Conservation (phyloP, 2,797 vertebrate genomes). For the Gorsachius magnificus region DNA sequence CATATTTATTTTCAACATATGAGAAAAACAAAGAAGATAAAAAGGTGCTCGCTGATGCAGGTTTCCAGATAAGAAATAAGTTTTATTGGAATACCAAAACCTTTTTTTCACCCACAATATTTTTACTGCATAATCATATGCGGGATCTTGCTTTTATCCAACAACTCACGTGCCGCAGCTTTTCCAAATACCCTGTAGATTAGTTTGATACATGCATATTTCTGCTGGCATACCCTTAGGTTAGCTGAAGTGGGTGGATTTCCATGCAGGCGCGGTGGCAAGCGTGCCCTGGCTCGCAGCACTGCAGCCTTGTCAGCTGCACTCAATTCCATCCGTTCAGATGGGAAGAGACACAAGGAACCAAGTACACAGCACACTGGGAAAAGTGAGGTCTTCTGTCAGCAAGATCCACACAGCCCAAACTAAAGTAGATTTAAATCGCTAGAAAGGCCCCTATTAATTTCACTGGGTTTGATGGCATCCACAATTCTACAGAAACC, state of each 20-base stretch:
- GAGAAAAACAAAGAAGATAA: not conserved
- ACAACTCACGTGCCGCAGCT: not conserved
- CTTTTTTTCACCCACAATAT: rapidly evolving
- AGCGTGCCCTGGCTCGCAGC: not conserved
- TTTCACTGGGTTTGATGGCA: not conserved
- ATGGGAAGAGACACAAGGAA: not conserved
- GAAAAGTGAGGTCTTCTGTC: not conserved
- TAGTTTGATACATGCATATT: not conserved
- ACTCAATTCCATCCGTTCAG: not conserved
- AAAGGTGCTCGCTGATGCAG: not conserved
- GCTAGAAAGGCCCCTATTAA: not conserved
- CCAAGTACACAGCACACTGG: not conserved
- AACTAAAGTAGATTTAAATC: not conserved
- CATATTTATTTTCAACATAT: not conserved
- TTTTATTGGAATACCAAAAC: not conserved
- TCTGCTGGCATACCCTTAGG: not conserved
- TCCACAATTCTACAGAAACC: not conserved
- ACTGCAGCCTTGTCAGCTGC: not conserved
- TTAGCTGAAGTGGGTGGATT: not conserved
- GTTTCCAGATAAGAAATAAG: not conserved
- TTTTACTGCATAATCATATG: not conserved
- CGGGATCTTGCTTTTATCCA: not conserved
- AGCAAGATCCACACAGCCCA: rapidly evolving
- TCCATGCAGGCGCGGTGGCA: not conserved
- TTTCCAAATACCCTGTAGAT: not conserved